Conservation (phyloP, 2,113 vertebrate genomes). For the Leiothrix lutea region DNA sequence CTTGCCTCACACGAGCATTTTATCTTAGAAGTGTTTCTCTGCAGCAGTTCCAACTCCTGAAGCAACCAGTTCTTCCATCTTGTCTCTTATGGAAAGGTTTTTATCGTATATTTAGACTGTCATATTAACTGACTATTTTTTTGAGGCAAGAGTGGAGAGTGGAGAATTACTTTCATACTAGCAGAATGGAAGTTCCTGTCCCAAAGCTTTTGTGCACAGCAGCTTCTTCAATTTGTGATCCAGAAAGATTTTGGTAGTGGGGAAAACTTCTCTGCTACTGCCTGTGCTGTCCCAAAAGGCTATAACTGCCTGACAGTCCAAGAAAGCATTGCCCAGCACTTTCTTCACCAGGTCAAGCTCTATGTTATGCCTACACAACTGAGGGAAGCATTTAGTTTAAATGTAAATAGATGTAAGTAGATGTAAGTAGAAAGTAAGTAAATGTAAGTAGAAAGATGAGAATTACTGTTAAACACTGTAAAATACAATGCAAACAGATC, state of each 20-base stretch:
- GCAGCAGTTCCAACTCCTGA: background rate
- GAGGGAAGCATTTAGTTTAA: constrained; percentile 6
- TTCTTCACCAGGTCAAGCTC: background rate
- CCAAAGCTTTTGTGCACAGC: background rate
- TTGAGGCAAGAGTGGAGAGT: background rate
- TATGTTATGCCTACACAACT: background rate
- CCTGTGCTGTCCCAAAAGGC: background rate
- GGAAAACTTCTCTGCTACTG: background rate
- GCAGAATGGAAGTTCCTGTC: background rate
- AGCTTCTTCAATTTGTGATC: background rate
- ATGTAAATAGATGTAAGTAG: too few species aligned
- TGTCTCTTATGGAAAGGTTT: background rate
- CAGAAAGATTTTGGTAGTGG: background rate
- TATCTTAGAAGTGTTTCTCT: background rate
- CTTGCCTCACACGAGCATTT: background rate
- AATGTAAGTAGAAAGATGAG: background rate
- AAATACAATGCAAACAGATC: background rate
- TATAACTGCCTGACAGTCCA: background rate
- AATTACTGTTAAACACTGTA: background rate
- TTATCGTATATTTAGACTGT: background rate
- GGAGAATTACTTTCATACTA: background rate
- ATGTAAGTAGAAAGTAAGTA: too few species aligned
- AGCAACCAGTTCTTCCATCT: background rate
- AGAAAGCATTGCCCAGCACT: background rate
- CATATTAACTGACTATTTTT: background rate